Base-by-base conservation (phyloP, 53 echinoderm and acorn worm genomes). In the Stichopus horrens region DNA sequence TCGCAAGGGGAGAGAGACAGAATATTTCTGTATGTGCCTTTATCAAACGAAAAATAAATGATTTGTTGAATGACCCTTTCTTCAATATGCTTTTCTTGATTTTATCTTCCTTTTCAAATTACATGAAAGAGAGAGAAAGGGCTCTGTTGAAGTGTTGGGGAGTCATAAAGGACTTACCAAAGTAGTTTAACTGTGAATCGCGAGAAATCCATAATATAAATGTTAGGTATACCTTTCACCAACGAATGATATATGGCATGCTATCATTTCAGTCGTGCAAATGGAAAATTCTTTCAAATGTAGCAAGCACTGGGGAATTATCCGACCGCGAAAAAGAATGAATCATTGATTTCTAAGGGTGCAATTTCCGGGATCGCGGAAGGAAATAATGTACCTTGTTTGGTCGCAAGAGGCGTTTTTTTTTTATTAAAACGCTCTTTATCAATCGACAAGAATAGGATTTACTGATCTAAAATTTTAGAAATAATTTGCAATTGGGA, bases 291-390 rank as follows among this genome's bases (percentile, higher is more conserved):
- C 16, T 16, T 63, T 63, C 63, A 13, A 63, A 10, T 79, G 54
- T 55, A 79, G 51, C 55, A 55, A 79, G 53, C 79, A 19, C 79
- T 18, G 5, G 14, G 56, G 55, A 79, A 54, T 55, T 79, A 54
- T 79, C 55, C 79, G 54, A 19, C 53, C 51, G 52, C 79, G 19
- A 53, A 53, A 55, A 53, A 53, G 55, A 79, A 55, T 79, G 54
- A 79, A 79, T 79, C 79, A 79, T 79, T 79, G 79, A 79, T 79
- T 79, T 79, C 55, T 55, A 63, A 79, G 54, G 79, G 52, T 54
- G 53, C 53, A 79, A 79, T 79, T 79, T 79, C 79, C 79, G 79
- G 79, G 79, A 63, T 79, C 55, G 79, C 19, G 79, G 79, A 53
- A 54, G 20, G 79, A 79, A 79, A 79, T 79, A 79, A 52, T 8